Base-by-base conservation (phyloP, 2,888 invertebrate species). In the Drosophila borealis region DNA sequence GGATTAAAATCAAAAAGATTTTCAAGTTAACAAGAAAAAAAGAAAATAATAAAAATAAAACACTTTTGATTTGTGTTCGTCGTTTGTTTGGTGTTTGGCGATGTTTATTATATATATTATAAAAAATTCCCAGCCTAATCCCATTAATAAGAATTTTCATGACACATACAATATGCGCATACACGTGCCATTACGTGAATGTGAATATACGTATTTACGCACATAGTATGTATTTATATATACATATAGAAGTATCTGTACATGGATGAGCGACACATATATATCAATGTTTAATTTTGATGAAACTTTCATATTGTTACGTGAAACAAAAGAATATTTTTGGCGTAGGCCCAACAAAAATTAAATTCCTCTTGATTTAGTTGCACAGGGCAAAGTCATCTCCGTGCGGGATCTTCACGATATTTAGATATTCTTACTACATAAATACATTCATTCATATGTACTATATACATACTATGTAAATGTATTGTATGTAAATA, bases 261-360 rank as follows among this genome's bases (percentile, higher is more conserved):
- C n/a, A 33, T 54, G 25, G 29, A 13, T 60, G 42, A 33, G 37
- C 44, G 60, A 63, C 59, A 74, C 25, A 70, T 56, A 78, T 46
- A 63, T 72, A 60, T 63, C 53, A 57, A 54, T 78, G 78, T 61
- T 74, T 51, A 53, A 68, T 78, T 77, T 75, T 78, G 74, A 76
- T 76, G 78, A 76, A 78, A 78, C 59, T 69, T 76, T 78, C 69
- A 76, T 78, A 78, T 74, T 76, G 78, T 78, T 76, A 74, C 75
- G 75, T 65, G 69, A 76, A 78, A 76, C 76, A 76, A 76, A 76
- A 78, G 76, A 76, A 74, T 69, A 65, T 78, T 74, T 60, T 78
- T 78, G 77, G 77, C 77, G 46, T 62, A 25, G 64, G 60, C 71
- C 77, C 77, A 78, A 79, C 65, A 66, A 75, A 79, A 78, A 65